Evolutionary conservation across 2,888 invertebrate species (phyloP).

Genomic region (Erebia ligea): DNA sequence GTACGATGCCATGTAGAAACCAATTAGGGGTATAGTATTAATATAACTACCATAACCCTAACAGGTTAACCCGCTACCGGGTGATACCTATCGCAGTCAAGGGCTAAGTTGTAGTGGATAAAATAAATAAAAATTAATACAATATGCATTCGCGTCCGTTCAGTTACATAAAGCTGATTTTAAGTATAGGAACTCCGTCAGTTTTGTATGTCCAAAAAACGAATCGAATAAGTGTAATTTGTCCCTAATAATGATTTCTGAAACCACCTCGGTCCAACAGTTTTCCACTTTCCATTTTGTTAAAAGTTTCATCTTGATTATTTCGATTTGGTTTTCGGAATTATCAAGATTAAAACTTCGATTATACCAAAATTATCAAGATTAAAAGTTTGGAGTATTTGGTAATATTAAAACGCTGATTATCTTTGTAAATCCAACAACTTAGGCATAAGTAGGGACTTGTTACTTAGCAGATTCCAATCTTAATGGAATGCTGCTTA

Average conservation of each 20-base stretch:
- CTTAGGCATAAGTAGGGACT: not conserved
- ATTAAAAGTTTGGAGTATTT: not conserved
- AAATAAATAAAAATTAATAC: no score
- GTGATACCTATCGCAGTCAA: no score
- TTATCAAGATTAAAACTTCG: conserved; percentile 12
- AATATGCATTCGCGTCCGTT: no score
- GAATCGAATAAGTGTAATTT: no score
- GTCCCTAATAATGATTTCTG: conserved; percentile 21
- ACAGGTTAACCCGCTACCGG: no score
- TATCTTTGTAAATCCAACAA: not conserved
- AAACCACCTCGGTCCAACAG: conserved; percentile 8
- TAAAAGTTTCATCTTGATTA: conserved; percentile 18
- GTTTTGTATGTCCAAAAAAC: no score
- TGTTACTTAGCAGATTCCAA: not conserved
- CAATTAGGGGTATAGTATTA: no score
- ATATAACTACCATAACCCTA: no score
- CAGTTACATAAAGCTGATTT: no score
- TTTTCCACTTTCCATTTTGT: conserved; percentile 16
- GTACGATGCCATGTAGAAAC: no score
- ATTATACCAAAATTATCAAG: conserved; percentile 9
- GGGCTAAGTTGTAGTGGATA: no score
- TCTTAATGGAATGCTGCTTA: not conserved
- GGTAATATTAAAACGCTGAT: not conserved
- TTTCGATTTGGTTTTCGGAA: conserved; percentile 6
- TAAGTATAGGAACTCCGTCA: no score